phyloP scores from a whole-genome alignment of 2,888 invertebrate species.

The Diarsia mendica region DNA sequence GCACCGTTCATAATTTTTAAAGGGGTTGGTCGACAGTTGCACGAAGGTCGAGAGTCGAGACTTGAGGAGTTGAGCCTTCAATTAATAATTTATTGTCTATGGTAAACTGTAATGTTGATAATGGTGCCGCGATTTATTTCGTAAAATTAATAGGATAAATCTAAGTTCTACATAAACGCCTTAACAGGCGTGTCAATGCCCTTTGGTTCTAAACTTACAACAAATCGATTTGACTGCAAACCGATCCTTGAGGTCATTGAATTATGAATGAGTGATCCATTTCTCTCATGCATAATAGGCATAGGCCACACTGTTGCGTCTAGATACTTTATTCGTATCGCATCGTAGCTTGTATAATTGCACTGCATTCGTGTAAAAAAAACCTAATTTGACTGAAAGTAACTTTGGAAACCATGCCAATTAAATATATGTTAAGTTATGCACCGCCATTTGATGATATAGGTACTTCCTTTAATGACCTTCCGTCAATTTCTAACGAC shows the following conservation, averaged over 20 bases:
- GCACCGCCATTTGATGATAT: not conserved
- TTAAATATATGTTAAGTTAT: not conserved
- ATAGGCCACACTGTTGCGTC: not conserved
- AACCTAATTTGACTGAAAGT: too few species aligned
- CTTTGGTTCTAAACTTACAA: slow-evolving; percentile 35
- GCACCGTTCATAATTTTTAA: not conserved
- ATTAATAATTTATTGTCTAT: not conserved
- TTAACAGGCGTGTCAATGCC: slow-evolving; percentile 41
- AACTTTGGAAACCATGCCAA: too few species aligned
- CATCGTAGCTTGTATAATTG: too few species aligned
- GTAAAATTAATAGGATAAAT: slow-evolving; percentile 17
- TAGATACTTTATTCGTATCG: not conserved
- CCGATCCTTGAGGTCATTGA: slow-evolving; percentile 44
- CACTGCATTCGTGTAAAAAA: too few species aligned
- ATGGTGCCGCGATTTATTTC: not conserved
- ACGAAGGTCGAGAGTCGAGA: not conserved
- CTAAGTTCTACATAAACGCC: not conserved
- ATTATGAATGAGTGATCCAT: slow-evolving; percentile 56
- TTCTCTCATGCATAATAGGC: slow-evolving; percentile 34
- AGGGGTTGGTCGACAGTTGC: not conserved
- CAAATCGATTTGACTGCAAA: slow-evolving; percentile 54
- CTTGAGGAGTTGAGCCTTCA: too few species aligned
- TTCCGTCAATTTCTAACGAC: not conserved
- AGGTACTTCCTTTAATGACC: not conserved
- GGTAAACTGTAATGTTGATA: not conserved